Conservation (phyloP, 2,888 invertebrate species). For the Tetheella fluctuosa region DNA sequence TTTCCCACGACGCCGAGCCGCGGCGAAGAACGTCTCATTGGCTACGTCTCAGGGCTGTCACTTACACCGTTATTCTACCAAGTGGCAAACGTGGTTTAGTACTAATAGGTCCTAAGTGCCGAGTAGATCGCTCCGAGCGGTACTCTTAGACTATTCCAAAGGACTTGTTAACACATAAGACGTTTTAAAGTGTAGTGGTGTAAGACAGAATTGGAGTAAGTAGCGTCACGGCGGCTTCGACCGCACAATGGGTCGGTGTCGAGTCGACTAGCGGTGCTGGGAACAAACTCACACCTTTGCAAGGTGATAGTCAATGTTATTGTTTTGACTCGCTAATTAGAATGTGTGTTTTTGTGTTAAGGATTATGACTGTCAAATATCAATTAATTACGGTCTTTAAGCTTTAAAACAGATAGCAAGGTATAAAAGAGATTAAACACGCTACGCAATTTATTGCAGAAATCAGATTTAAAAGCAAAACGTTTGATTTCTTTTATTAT, state of each 20-base stretch:
- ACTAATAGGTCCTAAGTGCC: slow-evolving; percentile 59
- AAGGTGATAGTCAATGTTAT: slow-evolving; percentile 74
- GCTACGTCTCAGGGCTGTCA: slow-evolving; percentile 41
- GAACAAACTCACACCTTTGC: slow-evolving; percentile 76
- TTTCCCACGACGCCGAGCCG: slow-evolving; percentile 76
- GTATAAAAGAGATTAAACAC: background rate
- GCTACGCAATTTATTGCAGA: background rate
- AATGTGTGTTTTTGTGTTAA: slow-evolving; percentile 53
- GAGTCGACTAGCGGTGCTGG: slow-evolving; percentile 79
- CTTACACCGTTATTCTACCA: slow-evolving; percentile 61
- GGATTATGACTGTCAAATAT: slow-evolving; percentile 32
- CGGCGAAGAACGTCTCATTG: slow-evolving; percentile 62
- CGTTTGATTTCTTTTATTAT: background rate
- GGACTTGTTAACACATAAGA: slow-evolving; percentile 57
- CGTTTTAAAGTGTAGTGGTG: slow-evolving; percentile 57
- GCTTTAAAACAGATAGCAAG: background rate
- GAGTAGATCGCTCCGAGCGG: slow-evolving; percentile 39
- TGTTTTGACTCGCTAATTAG: slow-evolving; percentile 78
- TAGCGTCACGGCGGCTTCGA: slow-evolving; percentile 82
- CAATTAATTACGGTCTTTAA: slow-evolving; percentile 15
- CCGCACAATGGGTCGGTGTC: slow-evolving; percentile 80
- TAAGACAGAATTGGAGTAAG: slow-evolving; percentile 83
- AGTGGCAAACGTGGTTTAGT: slow-evolving; percentile 27
- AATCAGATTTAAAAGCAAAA: background rate
- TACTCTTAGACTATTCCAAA: slow-evolving; percentile 47